Evolutionary conservation across 2,113 vertebrate species (phyloP), one percentile per base, ranked within the genome.

Genomic region (Elgaria multicarinata): DNA sequence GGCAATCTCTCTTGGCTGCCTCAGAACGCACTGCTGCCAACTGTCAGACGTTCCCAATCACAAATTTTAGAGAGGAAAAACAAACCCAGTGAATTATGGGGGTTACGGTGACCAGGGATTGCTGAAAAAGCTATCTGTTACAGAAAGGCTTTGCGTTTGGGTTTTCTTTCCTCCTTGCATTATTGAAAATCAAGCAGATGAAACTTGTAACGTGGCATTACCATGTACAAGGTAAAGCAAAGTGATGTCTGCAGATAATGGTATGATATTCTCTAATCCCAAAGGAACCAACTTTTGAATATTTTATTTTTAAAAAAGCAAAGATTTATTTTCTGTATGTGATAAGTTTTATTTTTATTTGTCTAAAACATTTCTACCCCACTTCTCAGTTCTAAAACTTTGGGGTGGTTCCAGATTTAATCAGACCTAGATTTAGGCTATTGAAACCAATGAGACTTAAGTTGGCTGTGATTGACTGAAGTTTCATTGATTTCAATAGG

Each of bases 31-130:
- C 2, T 82, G 55, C 85, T 97, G 96, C 96, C 97, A 97, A 91
- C 90, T 58, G 2, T 94, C 90, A 82, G 79, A 92, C 92, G 90
- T 92, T 93, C 88, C 83, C 53, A 39, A 91, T 67, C 94, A 91
- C 85, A 93, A 93, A 93, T 94, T 95, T 94, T 90, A 93, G 87
- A 93, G 91, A 91, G 80, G 82, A 84, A 85, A 94, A 95, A 96
- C 85, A 94, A 96, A 91, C 2, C 66, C 24, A n/a, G 1, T 96
- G 96, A 97, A 89, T 96, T 96, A 97, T 10, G 72, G 58, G 64
- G 93, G 95, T 97, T 95, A 95, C 81, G 72, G 83, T 96, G 95
- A 97, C 96, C 95, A 91, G 89, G 86, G 89, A 89, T 93, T 94
- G 91, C 74, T 42, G 74, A 33, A 92, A 93, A 89, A 2, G 36